These are phyloP conservation scores for Uria lomvia DNA, from an alignment of 2,113 vertebrate genomes.

Conservation along the genomic window DNA sequence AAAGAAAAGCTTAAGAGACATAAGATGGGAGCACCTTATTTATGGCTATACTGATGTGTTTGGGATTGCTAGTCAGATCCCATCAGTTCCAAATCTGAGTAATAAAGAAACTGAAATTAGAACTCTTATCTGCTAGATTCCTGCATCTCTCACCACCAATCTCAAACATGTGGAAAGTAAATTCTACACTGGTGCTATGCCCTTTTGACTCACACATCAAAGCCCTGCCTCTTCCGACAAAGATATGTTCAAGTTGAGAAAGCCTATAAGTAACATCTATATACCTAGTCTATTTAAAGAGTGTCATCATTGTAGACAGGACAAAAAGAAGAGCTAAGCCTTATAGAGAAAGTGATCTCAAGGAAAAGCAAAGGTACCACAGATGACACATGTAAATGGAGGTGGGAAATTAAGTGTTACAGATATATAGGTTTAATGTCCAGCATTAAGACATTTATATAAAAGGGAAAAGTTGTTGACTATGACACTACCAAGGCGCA, in stretches of 20 bases:
- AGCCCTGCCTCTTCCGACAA: neutral
- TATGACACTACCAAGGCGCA: neutral
- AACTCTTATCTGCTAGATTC: neutral
- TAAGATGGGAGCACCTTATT: neutral
- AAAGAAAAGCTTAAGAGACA: neutral
- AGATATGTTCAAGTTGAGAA: neutral
- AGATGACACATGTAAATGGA: neutral
- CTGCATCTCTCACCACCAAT: neutral
- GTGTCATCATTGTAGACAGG: neutral
- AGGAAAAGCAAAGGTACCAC: neutral
- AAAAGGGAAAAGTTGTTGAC: neutral
- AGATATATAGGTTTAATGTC: neutral
- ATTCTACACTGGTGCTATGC: neutral
- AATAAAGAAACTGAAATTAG: neutral
- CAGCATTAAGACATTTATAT: neutral
- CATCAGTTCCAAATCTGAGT: neutral
- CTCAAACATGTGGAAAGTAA: neutral
- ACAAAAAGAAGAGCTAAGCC: neutral
- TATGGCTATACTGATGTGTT: neutral
- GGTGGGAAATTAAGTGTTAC: neutral
- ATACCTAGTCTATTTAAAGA: neutral
- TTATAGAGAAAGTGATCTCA: neutral
- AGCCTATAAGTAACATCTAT: neutral
- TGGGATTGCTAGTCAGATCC: neutral
- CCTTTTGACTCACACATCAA: neutral